phyloP scores from a whole-genome alignment of 2,797 vertebrate genomes.

The Limosa lapponica region DNA sequence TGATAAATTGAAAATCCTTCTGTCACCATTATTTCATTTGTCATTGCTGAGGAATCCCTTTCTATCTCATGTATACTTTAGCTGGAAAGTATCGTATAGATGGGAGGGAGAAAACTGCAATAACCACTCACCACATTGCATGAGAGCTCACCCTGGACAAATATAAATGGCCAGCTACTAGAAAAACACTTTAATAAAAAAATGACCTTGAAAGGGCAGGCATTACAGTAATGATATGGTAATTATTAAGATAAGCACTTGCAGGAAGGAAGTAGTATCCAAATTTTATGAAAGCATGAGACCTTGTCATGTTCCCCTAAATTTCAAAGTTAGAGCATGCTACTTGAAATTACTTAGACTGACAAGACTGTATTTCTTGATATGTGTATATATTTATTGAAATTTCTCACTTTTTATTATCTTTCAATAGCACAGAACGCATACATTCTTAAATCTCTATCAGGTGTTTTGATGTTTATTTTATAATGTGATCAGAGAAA shows the following conservation, averaged over 20 bases:
- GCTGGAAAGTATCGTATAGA: neutral
- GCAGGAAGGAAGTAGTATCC: neutral
- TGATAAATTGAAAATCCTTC: constrained; percentile 40
- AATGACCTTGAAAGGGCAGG: neutral
- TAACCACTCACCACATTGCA: neutral
- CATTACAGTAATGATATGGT: constrained; percentile 9
- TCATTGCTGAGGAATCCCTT: constrained; percentile 15
- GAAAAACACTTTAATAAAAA: neutral
- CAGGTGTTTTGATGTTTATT: neutral
- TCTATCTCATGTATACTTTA: neutral
- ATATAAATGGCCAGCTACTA: neutral
- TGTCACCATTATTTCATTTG: constrained; percentile 30
- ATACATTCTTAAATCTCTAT: neutral
- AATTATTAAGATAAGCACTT: constrained; percentile 34
- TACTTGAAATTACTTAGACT: neutral
- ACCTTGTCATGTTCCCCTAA: neutral
- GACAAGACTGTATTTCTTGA: neutral
- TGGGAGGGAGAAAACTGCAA: neutral
- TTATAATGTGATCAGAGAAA: neutral
- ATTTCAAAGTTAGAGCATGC: neutral
- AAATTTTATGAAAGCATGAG: constrained; percentile 5
- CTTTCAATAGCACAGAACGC: neutral
- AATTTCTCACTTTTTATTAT: neutral
- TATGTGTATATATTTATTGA: neutral
- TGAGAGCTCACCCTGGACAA: neutral